Percentiles rank a stretch among this genome's conserved stretches.
These are phyloP conservation scores for Orthosia gracilis DNA, from an alignment of 2,888 invertebrate genomes.

Conservation along the genomic window DNA sequence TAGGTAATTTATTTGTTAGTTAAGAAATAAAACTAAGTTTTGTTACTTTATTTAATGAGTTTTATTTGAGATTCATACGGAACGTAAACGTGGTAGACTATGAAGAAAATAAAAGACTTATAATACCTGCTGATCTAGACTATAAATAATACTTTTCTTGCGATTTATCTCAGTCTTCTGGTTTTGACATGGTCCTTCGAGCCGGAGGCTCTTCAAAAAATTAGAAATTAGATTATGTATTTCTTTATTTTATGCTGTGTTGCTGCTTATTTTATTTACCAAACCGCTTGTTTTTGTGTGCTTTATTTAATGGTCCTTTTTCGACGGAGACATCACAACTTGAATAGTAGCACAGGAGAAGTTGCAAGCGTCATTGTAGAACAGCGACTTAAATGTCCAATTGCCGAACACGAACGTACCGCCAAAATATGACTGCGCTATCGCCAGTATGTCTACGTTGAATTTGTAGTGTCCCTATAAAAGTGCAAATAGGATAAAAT, in stretches of 20 bases:
- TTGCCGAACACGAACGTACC: conserved; percentile 68
- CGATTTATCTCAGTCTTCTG: too few relatives aligned
- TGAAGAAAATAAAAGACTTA: too few relatives aligned
- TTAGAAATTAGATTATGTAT: too few relatives aligned
- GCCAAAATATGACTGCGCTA: conserved; percentile 64
- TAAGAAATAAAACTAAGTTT: conserved; percentile 48
- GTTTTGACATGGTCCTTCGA: too few relatives aligned
- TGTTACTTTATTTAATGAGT: not conserved
- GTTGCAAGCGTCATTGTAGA: conserved; percentile 69
- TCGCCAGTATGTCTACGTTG: conserved; percentile 42
- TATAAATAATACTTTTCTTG: too few relatives aligned
- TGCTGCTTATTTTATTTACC: too few relatives aligned
- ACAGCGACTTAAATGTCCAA: conserved; percentile 62
- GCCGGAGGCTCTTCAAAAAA: too few relatives aligned
- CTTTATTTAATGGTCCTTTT: conserved; percentile 1
- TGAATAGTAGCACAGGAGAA: conserved; percentile 57
- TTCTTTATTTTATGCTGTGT: too few relatives aligned
- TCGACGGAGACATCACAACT: conserved; percentile 36
- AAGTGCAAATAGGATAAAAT: not conserved
- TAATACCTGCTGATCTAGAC: too few relatives aligned
- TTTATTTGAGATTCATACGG: conserved; percentile 25
- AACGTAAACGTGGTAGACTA: not conserved
- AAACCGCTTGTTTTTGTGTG: not conserved
- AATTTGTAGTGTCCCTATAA: conserved; percentile 60
- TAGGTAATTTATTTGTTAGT: conserved; percentile 52